A percentile compares a stretch with the other conserved stretches of the same genome.
Conservation (phyloP, 1,140 invertebrate species). For the Pinna nobilis region DNA sequence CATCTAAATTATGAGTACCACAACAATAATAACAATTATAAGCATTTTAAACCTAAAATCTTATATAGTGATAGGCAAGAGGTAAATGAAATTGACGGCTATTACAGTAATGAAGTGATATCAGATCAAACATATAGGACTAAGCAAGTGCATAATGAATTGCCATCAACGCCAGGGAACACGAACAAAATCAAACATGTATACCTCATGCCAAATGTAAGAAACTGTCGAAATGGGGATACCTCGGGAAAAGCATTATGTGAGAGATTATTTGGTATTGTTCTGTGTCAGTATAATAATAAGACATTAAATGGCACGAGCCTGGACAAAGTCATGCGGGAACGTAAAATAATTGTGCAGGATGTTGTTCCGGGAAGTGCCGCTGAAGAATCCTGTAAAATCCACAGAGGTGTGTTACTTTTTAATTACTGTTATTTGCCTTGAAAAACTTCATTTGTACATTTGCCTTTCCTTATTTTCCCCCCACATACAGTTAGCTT, state of each 20-base stretch:
- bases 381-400: conserved; percentile 45
- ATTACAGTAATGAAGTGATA: neutral
- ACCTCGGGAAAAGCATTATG: conserved; percentile 46
- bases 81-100: conserved; percentile 28
- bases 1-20: no score
- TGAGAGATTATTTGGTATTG: conserved; percentile 56
- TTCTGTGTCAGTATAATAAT: conserved; percentile 53
- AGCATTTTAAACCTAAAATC: conserved; percentile 23
- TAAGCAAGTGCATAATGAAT: neutral
- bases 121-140: conserved; percentile 1
- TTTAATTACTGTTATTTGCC: neutral
- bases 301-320: conserved; percentile 28
- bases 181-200: conserved; percentile 51
- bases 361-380: conserved; percentile 45
- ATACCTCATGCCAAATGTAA: conserved; percentile 42
- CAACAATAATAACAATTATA: no score
- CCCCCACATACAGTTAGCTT: neutral
- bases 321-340: conserved; percentile 24
- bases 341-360: conserved; percentile 51
- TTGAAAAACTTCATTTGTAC: neutral
- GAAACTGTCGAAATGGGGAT: conserved; percentile 39
- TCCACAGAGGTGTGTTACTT: conserved; percentile 49
- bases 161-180: conserved; percentile 15
- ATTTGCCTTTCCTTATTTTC: neutral
- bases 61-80: conserved; percentile 24